These are phyloP conservation scores for Crypturellus tataupa DNA, from an alignment of 2,797 vertebrate species.

Conservation along the genomic window DNA sequence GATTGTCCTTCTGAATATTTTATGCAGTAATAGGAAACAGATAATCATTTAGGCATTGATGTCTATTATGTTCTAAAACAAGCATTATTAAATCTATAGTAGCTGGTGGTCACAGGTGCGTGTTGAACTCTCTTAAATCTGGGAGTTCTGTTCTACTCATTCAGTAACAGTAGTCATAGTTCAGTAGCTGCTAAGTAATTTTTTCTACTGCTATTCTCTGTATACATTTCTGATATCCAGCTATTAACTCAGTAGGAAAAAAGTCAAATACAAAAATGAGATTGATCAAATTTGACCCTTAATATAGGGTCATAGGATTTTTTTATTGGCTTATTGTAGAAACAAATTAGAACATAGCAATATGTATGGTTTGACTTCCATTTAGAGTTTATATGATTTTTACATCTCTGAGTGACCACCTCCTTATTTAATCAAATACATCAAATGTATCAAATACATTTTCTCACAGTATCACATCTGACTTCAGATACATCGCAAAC, in stretches of 20 bases:
- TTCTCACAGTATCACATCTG: not conserved
- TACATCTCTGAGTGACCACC: not conserved
- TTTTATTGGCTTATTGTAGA: not conserved
- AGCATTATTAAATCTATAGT: not conserved
- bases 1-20: not conserved
- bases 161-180: not conserved
- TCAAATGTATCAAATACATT: not conserved
- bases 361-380: not conserved
- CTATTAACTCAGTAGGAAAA: not conserved
- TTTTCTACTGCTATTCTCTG: not conserved
- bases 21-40: not conserved
- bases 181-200: not conserved
- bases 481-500: not conserved
- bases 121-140: not conserved
- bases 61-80: not conserved
- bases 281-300: not conserved
- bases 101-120: not conserved
- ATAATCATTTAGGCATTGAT: not conserved
- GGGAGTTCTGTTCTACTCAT: not conserved
- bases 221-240: not conserved
- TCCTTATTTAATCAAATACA: not conserved
- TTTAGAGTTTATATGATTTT: not conserved
- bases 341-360: not conserved
- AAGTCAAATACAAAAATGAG: not conserved
- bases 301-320: not conserved